phyloP scores from a whole-genome alignment of 2,888 invertebrate species.

The Euspilapteryx auroguttella region DNA sequence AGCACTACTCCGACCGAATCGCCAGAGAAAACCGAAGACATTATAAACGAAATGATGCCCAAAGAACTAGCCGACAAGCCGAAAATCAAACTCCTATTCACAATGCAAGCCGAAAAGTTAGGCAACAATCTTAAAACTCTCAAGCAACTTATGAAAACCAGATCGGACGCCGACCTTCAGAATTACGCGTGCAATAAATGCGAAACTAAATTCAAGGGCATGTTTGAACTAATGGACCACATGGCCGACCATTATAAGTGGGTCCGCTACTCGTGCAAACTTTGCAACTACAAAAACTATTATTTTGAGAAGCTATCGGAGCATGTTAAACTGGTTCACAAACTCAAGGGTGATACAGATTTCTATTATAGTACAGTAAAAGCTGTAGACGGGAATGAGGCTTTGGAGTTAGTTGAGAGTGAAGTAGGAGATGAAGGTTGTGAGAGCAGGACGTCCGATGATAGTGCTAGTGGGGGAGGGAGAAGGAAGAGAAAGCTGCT shows the following conservation, averaged over 20 bases:
- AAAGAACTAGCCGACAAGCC: neutral
- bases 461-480: slow-evolving; percentile 38
- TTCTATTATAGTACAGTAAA: slow-evolving; percentile 49
- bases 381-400: slow-evolving; percentile 38
- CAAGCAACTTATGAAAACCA: slow-evolving; percentile 24
- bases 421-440: too few relatives aligned
- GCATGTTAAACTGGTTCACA: slow-evolving; percentile 66
- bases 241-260: slow-evolving; percentile 70
- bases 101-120: slow-evolving; percentile 29
- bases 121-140: slow-evolving; percentile 33
- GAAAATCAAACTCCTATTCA: slow-evolving; percentile 22
- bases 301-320: slow-evolving; percentile 65
- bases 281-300: slow-evolving; percentile 72
- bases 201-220: slow-evolving; percentile 38
- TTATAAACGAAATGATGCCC: neutral
- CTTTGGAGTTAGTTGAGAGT: slow-evolving; percentile 22
- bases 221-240: slow-evolving; percentile 60
- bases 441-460: slow-evolving; percentile 46
- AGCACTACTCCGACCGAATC: too few relatives aligned
- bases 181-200: slow-evolving; percentile 57
- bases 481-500: slow-evolving; percentile 33
- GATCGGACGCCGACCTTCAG: slow-evolving; percentile 29
- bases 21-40: slow-evolving; percentile 13
- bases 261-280: slow-evolving; percentile 74
- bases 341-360: slow-evolving; percentile 57